Evolutionary conservation across 92 coral and sea anemone genomes (phyloP), one percentile per base, ranked within the genome.

Genomic region (Phenganax stokvisi): DNA sequence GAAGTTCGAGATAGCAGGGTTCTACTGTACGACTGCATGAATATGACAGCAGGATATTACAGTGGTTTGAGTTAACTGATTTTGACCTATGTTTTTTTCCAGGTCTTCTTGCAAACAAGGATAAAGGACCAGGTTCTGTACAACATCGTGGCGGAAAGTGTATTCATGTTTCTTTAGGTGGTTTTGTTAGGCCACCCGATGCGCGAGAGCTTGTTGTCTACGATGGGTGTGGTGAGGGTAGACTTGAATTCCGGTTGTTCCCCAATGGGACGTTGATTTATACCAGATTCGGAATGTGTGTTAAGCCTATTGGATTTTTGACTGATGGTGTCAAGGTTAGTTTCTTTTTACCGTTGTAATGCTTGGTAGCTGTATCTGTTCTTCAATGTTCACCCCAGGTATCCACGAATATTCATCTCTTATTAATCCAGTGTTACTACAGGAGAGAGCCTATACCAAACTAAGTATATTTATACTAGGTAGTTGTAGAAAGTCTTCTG

Each of bases 61-160:
- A 30, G 3, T 0, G 9, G 9, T 16, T n/a, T 8, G 27, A 1
- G 47, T 52, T 3, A 7, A 51, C 15, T 5, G 12, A 71, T 8
- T 8, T 9, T 52, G 59, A 52, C 10, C 13, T 73, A 51, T 20
- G 25, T 10, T 51, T 52, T 73, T 15, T 73, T 60, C 69, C 20
- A 79, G 83, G 83, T 15, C 16, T 63, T 54, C 83, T 79, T 1
- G 53, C 15, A 20, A 29, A 79, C 63, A 79, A 79, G 63, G 28
- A 79, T 7, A 85, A 87, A 27, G 98, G 98, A 1, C 98, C 98
- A 8, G 98, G 98, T 12, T 94, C 98, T 0, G 80, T 94, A 44
- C 94, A 88, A 56, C 97, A 94, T 12, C 82, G 83, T 3, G 87
- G 89, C 81, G 93, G 91, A 17, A 90, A 83, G 76, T 94, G 98